Evolutionary conservation across 2,113 vertebrate species (phyloP).

Genomic region (Callithrix jacchus): DNA sequence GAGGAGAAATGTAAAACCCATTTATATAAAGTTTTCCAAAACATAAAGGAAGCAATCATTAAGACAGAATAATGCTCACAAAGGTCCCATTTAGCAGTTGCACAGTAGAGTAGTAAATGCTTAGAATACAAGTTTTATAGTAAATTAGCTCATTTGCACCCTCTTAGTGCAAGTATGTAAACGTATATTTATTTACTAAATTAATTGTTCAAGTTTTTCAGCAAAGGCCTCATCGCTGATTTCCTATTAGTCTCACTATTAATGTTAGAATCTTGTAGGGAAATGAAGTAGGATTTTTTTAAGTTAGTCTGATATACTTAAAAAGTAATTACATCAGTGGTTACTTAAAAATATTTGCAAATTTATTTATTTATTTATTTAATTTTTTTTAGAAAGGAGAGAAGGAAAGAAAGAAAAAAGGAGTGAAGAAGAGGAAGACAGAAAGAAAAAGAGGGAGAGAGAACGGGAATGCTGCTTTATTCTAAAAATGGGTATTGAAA

Average conservation of each 20-base stretch:
- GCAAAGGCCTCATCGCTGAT: background rate
- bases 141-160: background rate
- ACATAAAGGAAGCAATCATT: background rate
- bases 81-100: background rate
- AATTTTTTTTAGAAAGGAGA: no score
- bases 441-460: no score
- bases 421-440: no score
- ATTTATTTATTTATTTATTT: no score
- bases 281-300: background rate
- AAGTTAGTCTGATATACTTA: background rate
- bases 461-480: no score
- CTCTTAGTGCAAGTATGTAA: background rate
- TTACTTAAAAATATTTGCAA: background rate
- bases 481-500: no score
- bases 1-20: background rate
- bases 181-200: constrained; percentile 1
- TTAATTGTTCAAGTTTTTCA: background rate
- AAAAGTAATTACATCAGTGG: background rate
- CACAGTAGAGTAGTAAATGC: background rate
- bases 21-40: constrained; percentile 5
- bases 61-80: background rate
- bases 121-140: background rate
- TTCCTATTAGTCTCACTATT: background rate
- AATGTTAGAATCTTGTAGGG: background rate
- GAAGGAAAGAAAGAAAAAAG: no score